phyloP scores from a whole-genome alignment of 2,113 vertebrate genomes.

The Melanerpes aurifrons region DNA sequence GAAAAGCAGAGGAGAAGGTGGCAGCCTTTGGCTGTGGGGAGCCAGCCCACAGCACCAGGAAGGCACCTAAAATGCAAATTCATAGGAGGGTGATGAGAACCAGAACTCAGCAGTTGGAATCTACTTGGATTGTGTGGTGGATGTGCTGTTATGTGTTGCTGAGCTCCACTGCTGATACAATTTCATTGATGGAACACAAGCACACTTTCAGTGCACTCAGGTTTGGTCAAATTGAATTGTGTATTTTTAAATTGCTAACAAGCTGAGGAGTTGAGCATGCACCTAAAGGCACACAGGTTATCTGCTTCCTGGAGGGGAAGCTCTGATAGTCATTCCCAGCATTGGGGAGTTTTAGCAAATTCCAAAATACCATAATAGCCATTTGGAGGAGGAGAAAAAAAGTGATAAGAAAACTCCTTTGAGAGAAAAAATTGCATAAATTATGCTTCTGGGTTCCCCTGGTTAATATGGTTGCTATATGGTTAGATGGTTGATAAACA shows the following conservation, averaged over 20 bases:
- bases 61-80: not conserved
- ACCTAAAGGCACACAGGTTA: not conserved
- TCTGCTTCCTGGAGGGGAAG: not conserved
- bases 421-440: not conserved
- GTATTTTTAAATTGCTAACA: not conserved
- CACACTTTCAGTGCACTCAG: not conserved
- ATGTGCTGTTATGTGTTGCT: not conserved
- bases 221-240: constrained; percentile 10
- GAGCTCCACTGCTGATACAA: not conserved
- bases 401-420: not conserved
- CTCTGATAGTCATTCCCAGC: not conserved
- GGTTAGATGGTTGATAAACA: not conserved
- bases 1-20: not conserved
- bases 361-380: not conserved
- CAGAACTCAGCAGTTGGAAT: not conserved
- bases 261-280: not conserved
- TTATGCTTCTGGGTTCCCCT: not conserved
- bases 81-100: not conserved
- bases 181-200: not conserved
- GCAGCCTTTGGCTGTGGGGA: not conserved
- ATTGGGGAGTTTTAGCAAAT: not conserved
- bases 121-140: not conserved
- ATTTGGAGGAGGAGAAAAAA: not conserved
- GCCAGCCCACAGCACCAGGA: not conserved
- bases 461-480: not conserved